These are phyloP conservation scores for Eueides isabella DNA, from an alignment of 1,140 invertebrate genomes.

Conservation along the genomic window DNA sequence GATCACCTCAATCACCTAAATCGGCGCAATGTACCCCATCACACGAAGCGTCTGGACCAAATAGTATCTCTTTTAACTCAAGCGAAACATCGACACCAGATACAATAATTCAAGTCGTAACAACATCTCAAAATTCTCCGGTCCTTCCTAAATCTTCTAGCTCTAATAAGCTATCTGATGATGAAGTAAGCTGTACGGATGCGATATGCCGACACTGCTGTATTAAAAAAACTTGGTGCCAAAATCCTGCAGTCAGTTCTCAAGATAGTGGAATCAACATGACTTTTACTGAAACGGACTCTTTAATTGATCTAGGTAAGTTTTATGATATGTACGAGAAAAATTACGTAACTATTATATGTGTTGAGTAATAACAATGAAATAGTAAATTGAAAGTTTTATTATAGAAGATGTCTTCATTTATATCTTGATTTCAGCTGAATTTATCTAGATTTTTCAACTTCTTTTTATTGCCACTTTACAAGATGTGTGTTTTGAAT, in stretches of 20 bases:
- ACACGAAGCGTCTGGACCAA: conserved; percentile 72
- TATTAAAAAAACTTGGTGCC: conserved; percentile 83
- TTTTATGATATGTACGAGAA: no score
- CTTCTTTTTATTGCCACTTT: conserved; percentile 4
- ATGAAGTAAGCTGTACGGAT: conserved; percentile 75
- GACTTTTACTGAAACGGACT: conserved; percentile 87
- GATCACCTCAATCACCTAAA: conserved; percentile 70
- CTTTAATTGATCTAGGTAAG: conserved; percentile 74
- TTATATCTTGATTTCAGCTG: conserved; percentile 28
- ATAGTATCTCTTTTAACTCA: conserved; percentile 79
- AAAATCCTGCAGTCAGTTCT: conserved; percentile 86
- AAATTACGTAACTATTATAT: not conserved
- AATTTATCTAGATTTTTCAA: conserved; percentile 31
- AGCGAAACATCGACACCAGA: conserved; percentile 81
- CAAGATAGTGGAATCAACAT: conserved; percentile 90
- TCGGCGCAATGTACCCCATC: conserved; percentile 73
- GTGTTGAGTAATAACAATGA: conserved; percentile 2
- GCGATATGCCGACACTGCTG: conserved; percentile 73
- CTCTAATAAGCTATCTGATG: conserved; percentile 80
- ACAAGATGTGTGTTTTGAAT: not conserved
- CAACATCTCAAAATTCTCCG: conserved; percentile 63
- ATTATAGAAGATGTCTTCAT: conserved; percentile 4
- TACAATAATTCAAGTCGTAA: conserved; percentile 79
- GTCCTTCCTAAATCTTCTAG: conserved; percentile 76
- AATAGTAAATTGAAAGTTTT: conserved; percentile 14